These are phyloP conservation scores for Caprella mutica DNA, from an alignment of 2,888 invertebrate genomes.

Conservation along the genomic window DNA sequence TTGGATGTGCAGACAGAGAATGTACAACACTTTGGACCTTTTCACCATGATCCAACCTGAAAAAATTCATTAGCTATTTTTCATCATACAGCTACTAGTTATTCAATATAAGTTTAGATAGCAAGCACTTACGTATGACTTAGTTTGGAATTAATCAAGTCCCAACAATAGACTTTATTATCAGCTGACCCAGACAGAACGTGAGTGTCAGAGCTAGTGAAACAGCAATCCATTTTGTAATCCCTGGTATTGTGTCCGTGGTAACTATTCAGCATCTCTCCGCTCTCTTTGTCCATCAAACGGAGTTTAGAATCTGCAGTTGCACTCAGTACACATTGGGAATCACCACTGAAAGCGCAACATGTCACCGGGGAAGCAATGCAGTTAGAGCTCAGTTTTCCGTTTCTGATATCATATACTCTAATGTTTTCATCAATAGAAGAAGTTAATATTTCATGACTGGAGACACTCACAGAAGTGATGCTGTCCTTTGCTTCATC, in stretches of 20 bases:
- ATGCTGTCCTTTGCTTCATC: conserved; percentile 87
- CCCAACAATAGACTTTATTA: conserved; percentile 78
- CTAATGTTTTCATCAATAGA: conserved; percentile 80
- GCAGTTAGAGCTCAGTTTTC: conserved; percentile 68
- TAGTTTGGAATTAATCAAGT: conserved; percentile 64
- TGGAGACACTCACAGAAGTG: conserved; percentile 54
- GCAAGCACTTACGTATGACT: conserved; percentile 19
- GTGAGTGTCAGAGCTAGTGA: conserved; percentile 60
- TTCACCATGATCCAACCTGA: no score
- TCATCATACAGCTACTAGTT: not conserved
- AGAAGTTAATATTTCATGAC: conserved; percentile 77
- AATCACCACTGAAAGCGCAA: conserved; percentile 76
- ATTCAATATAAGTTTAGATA: no score
- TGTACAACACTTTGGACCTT: conserved; percentile 64
- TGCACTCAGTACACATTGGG: conserved; percentile 77
- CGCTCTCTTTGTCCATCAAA: conserved; percentile 76
- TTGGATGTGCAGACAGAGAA: conserved; percentile 71
- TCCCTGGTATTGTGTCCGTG: conserved; percentile 70
- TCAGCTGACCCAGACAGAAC: conserved; percentile 82
- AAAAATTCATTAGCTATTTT: not conserved
- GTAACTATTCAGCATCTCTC: conserved; percentile 62
- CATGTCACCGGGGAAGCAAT: conserved; percentile 79
- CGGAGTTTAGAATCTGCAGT: conserved; percentile 71
- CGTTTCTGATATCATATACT: conserved; percentile 80
- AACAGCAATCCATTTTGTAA: conserved; percentile 64